phyloP scores from a whole-genome alignment of 35 echinoderm and acorn worm species.

The Amphiura filiformis region DNA sequence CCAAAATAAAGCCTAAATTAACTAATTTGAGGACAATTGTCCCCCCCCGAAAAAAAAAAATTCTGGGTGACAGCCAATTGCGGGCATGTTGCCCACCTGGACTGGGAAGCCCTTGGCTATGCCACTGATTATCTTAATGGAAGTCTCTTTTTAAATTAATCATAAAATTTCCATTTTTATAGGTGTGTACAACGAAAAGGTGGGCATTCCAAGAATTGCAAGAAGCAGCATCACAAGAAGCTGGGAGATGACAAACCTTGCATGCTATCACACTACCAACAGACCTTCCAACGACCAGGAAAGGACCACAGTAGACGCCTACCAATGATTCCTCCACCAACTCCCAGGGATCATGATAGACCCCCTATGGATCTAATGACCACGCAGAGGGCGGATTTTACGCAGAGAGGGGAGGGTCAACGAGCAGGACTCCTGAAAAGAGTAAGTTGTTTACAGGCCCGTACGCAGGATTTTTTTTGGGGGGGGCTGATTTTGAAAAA shows the following conservation, averaged over 20 bases:
- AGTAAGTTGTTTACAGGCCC: conserved; percentile 33
- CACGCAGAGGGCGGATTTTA: conserved; percentile 73
- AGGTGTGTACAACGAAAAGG: conserved; percentile 32
- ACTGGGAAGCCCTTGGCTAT: too few relatives aligned
- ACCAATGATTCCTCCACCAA: conserved; percentile 78
- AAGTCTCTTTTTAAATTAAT: not conserved
- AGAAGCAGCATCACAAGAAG: conserved; percentile 33
- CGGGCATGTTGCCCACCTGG: too few relatives aligned
- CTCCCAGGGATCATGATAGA: conserved; percentile 77
- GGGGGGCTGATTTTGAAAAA: too few relatives aligned
- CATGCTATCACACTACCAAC: conserved; percentile 63
- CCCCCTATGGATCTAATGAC: conserved; percentile 70
- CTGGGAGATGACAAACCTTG: conserved; percentile 24
- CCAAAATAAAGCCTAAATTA: too few relatives aligned
- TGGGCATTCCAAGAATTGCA: conserved; percentile 61
- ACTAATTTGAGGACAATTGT: too few relatives aligned
- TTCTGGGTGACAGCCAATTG: too few relatives aligned
- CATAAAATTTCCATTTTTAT: too few relatives aligned
- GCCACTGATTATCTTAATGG: not conserved
- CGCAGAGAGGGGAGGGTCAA: conserved; percentile 35
- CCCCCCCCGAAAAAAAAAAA: too few relatives aligned
- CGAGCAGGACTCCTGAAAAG: conserved; percentile 54
- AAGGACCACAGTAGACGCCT: conserved; percentile 21
- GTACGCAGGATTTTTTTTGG: too few relatives aligned
- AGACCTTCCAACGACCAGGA: conserved; percentile 44